Evolutionary conservation across 2,888 invertebrate genomes (phyloP).

Genomic region (Coelinius sp.): DNA sequence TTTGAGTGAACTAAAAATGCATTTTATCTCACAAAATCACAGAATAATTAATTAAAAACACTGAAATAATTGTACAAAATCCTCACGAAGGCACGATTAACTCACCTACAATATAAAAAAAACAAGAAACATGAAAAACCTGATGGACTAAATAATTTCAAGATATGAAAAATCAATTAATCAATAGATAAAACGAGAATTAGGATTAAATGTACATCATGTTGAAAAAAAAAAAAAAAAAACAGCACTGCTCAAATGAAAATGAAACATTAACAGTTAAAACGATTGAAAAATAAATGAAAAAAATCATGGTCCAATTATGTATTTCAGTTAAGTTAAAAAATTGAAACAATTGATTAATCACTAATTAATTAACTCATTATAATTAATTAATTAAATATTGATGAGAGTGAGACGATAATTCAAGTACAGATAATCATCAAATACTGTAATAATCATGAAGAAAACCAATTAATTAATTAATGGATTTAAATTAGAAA

Average conservation of each 20-base stretch:
- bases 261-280: slow-evolving; percentile 39
- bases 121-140: slow-evolving; percentile 43
- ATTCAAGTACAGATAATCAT: slow-evolving; percentile 40
- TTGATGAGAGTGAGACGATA: slow-evolving; percentile 37
- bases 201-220: slow-evolving; percentile 49
- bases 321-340: slow-evolving; percentile 46
- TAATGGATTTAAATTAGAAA: slow-evolving; percentile 27
- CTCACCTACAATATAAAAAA: too few relatives aligned
- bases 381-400: slow-evolving; percentile 4
- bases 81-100: too few relatives aligned
- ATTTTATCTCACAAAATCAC: background rate
- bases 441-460: slow-evolving; percentile 30
- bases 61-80: background rate
- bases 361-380: slow-evolving; percentile 33
- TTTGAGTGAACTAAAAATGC: background rate
- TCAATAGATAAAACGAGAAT: slow-evolving; percentile 43
- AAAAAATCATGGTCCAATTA: slow-evolving; percentile 47
- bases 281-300: slow-evolving; percentile 42
- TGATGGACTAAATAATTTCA: slow-evolving; percentile 25
- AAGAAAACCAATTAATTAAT: slow-evolving; percentile 14
- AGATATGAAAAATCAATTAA: slow-evolving; percentile 31
- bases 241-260: slow-evolving; percentile 45
- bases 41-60: background rate
- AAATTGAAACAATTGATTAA: slow-evolving; percentile 38
- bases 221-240: slow-evolving; percentile 42